These are phyloP conservation scores for Oncorhynchus clarkii DNA, from an alignment of 2,113 vertebrate genomes.

Conservation along the genomic window DNA sequence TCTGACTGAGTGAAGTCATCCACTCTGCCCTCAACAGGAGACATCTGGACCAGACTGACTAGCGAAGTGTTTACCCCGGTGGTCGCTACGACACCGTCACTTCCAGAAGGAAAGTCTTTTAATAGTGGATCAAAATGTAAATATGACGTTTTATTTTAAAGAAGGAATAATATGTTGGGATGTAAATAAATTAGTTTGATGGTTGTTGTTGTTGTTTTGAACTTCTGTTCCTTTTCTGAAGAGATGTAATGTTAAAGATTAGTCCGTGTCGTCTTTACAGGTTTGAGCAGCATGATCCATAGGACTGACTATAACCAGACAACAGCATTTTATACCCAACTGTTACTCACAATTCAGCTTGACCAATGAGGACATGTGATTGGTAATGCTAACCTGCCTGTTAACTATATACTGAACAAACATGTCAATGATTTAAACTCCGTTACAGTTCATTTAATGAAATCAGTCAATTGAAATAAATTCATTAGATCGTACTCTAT, in stretches of 20 bases:
- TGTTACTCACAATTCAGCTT: slow-evolving; percentile 28
- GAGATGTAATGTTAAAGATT: neutral
- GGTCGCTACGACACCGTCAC: neutral
- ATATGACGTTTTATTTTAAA: slow-evolving; percentile 27
- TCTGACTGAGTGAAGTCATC: neutral
- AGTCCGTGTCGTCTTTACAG: neutral
- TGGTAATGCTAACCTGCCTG: slow-evolving; percentile 37
- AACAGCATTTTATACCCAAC: slow-evolving; percentile 17
- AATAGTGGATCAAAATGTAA: slow-evolving; percentile 52
- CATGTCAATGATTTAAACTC: too few relatives aligned
- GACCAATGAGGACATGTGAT: slow-evolving; percentile 29
- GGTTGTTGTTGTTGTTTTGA: neutral
- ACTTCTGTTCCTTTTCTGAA: slow-evolving; percentile 34
- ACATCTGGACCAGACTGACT: neutral
- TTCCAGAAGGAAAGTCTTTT: slow-evolving; percentile 29
- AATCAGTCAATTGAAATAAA: too few relatives aligned
- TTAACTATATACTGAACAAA: too few relatives aligned
- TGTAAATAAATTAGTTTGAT: slow-evolving; percentile 60
- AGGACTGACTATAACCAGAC: slow-evolving; percentile 4
- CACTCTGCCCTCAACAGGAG: slow-evolving; percentile 2
- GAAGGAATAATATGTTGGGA: slow-evolving; percentile 49
- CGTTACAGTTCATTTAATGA: too few relatives aligned
- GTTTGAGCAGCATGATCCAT: neutral
- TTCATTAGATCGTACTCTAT: too few relatives aligned
- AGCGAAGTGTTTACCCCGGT: neutral